Evolutionary conservation across 2,113 vertebrate species (phyloP).

Genomic region (Anarrhichthys ocellatus): DNA sequence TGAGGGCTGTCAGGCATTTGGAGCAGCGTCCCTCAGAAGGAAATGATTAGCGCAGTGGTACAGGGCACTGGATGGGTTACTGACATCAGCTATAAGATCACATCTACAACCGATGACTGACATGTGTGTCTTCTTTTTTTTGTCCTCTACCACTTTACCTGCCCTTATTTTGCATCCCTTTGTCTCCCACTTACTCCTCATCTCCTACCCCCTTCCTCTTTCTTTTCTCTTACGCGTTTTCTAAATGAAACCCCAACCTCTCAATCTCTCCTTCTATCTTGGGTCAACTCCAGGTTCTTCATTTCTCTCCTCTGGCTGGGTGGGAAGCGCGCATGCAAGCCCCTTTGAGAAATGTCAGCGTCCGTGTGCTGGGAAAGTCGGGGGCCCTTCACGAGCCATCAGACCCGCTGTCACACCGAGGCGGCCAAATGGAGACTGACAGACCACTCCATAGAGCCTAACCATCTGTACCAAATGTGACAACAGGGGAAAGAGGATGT

Average conservation of each 20-base stretch:
- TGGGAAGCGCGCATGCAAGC: slow-evolving; percentile 79
- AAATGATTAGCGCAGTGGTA: slow-evolving; percentile 2
- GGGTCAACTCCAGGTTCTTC: slow-evolving; percentile 81
- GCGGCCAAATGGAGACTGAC: slow-evolving; percentile 88
- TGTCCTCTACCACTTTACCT: not conserved
- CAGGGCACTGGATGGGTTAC: slow-evolving; percentile 40
- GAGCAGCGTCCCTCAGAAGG: slow-evolving; percentile 1
- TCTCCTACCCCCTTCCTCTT: not conserved
- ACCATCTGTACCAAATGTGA: slow-evolving; percentile 93
- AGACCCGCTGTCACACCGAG: slow-evolving; percentile 86
- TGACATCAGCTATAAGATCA: slow-evolving; percentile 52
- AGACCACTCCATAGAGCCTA: slow-evolving; percentile 88
- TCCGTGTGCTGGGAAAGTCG: slow-evolving; percentile 85
- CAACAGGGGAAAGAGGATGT: slow-evolving; percentile 85
- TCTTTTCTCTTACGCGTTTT: not conserved
- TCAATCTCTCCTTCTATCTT: slow-evolving; percentile 17
- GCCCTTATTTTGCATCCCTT: not conserved
- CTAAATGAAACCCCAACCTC: slow-evolving; percentile 9
- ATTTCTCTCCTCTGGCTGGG: slow-evolving; percentile 80
- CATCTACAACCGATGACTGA: slow-evolving; percentile 56
- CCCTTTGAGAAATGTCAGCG: slow-evolving; percentile 86
- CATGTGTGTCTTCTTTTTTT: slow-evolving; percentile 19
- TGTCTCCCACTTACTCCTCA: slow-evolving; percentile 10
- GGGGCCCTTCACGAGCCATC: slow-evolving; percentile 88
- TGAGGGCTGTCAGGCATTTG: not conserved